Conservation (phyloP, 2,113 vertebrate genomes). For the Xiphias gladius region DNA sequence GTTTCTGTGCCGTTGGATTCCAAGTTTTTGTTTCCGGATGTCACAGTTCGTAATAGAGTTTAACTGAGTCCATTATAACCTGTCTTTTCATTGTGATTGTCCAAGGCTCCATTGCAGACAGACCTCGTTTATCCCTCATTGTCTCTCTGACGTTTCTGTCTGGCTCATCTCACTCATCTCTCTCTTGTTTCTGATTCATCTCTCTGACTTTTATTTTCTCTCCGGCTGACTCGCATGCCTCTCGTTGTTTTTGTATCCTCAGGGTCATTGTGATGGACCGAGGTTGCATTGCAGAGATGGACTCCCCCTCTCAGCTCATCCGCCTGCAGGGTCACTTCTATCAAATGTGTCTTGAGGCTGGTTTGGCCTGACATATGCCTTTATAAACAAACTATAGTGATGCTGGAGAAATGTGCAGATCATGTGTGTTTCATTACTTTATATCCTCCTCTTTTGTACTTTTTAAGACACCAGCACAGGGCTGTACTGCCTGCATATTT, state of each 20-base stretch:
- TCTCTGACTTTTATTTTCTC: not conserved
- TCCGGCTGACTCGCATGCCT: not conserved
- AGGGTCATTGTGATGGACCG: conserved; percentile 91
- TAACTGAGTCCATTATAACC: no score
- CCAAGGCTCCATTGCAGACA: no score
- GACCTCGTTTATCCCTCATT: no score
- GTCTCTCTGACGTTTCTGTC: no score
- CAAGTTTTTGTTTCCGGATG: no score
- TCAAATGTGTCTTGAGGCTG: conserved; percentile 87
- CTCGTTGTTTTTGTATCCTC: not conserved
- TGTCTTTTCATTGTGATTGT: no score
- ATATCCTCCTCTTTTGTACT: no score
- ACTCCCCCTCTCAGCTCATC: conserved; percentile 84
- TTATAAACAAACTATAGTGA: not conserved
- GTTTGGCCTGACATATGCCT: conserved; percentile 79
- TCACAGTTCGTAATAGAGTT: no score
- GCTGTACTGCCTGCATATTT: no score
- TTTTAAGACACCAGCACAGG: no score
- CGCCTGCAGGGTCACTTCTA: conserved; percentile 87
- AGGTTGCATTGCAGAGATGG: conserved; percentile 87
- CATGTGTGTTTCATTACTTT: not conserved
- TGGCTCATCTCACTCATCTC: no score
- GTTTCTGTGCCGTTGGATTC: no score
- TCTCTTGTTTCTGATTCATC: not conserved
- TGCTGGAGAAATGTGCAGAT: not conserved